Percentiles rank a stretch among this genome's conserved stretches.
Evolutionary conservation across 2,113 vertebrate genomes (phyloP).

Genomic region (Empidonax alnorum): DNA sequence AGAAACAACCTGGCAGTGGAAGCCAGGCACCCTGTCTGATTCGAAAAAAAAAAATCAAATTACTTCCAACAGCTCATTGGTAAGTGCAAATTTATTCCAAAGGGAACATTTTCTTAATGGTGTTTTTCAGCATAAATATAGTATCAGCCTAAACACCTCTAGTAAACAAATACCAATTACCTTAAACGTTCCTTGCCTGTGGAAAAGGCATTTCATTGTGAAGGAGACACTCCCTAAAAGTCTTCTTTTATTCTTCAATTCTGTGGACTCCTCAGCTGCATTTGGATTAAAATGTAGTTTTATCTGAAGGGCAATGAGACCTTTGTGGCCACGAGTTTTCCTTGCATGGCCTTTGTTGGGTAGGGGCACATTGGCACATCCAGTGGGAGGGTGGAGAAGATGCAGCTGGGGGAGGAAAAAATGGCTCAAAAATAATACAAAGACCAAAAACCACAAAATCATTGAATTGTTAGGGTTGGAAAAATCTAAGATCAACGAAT

Average conservation of each 20-base stretch:
- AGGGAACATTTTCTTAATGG: neutral
- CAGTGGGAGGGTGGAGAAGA: neutral
- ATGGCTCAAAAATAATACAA: neutral
- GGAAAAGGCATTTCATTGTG: neutral
- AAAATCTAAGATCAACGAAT: neutral
- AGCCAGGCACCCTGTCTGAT: neutral
- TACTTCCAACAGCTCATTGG: neutral
- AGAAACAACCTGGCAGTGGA: neutral
- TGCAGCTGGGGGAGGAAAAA: fast-evolving
- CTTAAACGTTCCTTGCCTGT: neutral
- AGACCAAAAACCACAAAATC: neutral
- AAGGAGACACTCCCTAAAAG: neutral
- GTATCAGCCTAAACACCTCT: neutral
- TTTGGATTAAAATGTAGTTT: neutral
- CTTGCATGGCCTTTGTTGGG: neutral
- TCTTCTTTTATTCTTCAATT: neutral
- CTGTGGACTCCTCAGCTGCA: fast-evolving
- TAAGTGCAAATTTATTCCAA: neutral
- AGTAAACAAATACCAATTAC: neutral
- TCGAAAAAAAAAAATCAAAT: neutral
- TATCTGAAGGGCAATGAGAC: neutral
- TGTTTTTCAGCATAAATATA: neutral
- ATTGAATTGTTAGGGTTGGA: neutral
- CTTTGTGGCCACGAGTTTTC: neutral
- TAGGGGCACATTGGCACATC: neutral